Base-by-base conservation (phyloP, 2,888 invertebrate genomes). In the Trypoxylon attenuatum region DNA sequence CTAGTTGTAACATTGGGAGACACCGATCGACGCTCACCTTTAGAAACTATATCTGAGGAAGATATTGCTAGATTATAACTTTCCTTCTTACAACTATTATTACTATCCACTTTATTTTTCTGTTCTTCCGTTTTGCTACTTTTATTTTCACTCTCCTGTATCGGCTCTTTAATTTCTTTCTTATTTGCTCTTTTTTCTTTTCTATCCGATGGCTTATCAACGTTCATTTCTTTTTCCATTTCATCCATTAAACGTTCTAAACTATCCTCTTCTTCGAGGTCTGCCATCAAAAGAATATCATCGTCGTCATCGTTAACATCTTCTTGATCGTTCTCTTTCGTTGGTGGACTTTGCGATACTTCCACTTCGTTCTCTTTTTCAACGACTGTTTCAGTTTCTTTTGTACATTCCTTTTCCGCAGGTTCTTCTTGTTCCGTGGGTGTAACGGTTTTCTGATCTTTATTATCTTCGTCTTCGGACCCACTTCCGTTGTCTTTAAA, bases 161-260 rank as follows among this genome's bases (percentile, higher is more conserved):
- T 69, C 16, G 70, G 50, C 27, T 49, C 84, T 82, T 59, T 84
- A 18, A 3, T 27, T 45, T 77, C 68, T 19, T 62, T 61, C 13
- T 39, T 75, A 4, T 16, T 62, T 5, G 53, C 39, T 23, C 57
- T 62, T 50, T 73, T 80, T 6, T 78, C 80, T 22, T 56, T 76
- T 2, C 69, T 77, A 15, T 78, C 78, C 1, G 56, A 51, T 1
- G 71, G 52, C 16, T 80, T 80, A 18, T 77, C 81, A 3, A 77
- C 78, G 8, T 79, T 84, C 71, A 89, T 89, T 79, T 89, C 89
- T 56, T 86, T 84, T 60, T 89, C 89, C 77, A 90, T 85, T 70
- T 90, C 89, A 52, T 89, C 86, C 87, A 90, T 89, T 25, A 90
- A 76, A 2, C 88, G 88, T 58, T 89, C 89, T 43, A 90, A 81